A percentile compares a stretch with the other conserved stretches of the same genome.
Conservation (phyloP, 2,797 vertebrate genomes). For the Argyrosomus regius region DNA sequence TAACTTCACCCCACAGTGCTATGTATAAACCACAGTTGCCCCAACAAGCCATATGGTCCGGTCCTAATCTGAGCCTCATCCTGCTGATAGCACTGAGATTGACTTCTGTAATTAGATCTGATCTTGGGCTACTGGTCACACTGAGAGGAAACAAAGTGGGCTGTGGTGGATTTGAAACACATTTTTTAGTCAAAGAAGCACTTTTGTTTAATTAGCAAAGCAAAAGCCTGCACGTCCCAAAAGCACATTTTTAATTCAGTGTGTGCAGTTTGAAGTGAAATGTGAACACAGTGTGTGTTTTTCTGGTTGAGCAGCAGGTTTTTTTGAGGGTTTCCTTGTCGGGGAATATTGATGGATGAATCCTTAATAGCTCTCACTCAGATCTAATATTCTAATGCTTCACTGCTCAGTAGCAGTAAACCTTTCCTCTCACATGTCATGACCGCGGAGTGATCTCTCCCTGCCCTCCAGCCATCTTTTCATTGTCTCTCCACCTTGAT, state of each 20-base stretch:
- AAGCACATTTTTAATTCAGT: constrained; percentile 8
- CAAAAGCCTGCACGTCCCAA: neutral
- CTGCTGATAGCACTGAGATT: constrained; percentile 78
- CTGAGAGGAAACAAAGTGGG: constrained; percentile 33
- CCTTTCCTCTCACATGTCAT: constrained; percentile 59
- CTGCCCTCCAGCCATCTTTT: constrained; percentile 67
- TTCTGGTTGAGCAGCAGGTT: neutral
- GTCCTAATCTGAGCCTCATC: constrained; percentile 79
- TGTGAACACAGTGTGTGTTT: constrained; percentile 8
- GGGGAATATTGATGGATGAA: constrained; percentile 45
- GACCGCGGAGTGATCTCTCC: constrained; percentile 65
- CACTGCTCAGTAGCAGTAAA: constrained; percentile 56
- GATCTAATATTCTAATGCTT: constrained; percentile 65
- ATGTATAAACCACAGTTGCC: constrained; percentile 60
- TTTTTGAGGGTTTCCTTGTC: constrained; percentile 12
- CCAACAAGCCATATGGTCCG: constrained; percentile 81
- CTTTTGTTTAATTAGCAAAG: constrained; percentile 9
- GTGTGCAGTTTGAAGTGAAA: constrained; percentile 2
- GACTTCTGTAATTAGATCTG: constrained; percentile 85
- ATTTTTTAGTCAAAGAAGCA: constrained; percentile 15
- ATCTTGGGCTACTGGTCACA: constrained; percentile 58
- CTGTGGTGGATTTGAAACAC: constrained; percentile 19
- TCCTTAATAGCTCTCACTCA: constrained; percentile 44
- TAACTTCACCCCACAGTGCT: constrained; percentile 50
- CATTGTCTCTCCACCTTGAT: constrained; percentile 68